Evolutionary conservation across 1,140 invertebrate species (phyloP).

Genomic region (Drosophila murphyi): DNA sequence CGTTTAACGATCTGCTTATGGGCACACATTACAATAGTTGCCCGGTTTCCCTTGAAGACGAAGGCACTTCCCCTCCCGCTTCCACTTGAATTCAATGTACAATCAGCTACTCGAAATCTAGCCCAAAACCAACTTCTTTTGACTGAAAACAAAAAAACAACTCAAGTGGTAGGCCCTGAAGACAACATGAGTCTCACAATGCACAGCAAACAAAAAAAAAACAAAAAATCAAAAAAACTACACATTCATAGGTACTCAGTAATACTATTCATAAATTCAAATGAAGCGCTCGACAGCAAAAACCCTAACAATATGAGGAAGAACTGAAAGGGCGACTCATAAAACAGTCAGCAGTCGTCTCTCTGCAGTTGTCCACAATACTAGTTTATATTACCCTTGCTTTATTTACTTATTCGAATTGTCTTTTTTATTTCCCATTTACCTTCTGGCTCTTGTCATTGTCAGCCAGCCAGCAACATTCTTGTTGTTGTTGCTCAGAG

Average conservation of each 20-base stretch:
- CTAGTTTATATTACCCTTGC: slow-evolving; percentile 10
- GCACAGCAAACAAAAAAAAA: neutral
- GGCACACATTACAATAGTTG: slow-evolving; percentile 21
- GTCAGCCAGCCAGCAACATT: slow-evolving; percentile 12
- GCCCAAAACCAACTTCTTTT: slow-evolving; percentile 16
- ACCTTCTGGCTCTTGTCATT: slow-evolving; percentile 69
- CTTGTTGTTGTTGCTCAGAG: slow-evolving; percentile 14
- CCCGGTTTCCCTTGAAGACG: neutral
- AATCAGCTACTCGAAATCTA: slow-evolving; percentile 71
- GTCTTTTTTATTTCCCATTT: slow-evolving; percentile 15
- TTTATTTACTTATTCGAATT: slow-evolving; percentile 6
- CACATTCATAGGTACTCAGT: slow-evolving; percentile 36
- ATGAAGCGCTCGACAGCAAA: slow-evolving; percentile 58
- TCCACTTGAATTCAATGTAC: slow-evolving; percentile 30
- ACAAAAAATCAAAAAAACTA: slow-evolving; percentile 33
- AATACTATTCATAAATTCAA: slow-evolving; percentile 76
- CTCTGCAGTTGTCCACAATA: slow-evolving; percentile 41
- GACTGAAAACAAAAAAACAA: slow-evolving; percentile 5
- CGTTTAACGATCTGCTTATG: slow-evolving; percentile 80
- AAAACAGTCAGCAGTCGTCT: slow-evolving; percentile 2
- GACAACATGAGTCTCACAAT: slow-evolving; percentile 21
- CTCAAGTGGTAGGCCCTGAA: slow-evolving; percentile 67
- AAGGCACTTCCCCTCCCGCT: neutral
- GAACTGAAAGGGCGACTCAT: neutral
- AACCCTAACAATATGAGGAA: slow-evolving; percentile 43